Percentiles rank a stretch among this genome's conserved stretches.
Conservation (phyloP, 2,113 vertebrate species). For the Polypterus bichir region DNA sequence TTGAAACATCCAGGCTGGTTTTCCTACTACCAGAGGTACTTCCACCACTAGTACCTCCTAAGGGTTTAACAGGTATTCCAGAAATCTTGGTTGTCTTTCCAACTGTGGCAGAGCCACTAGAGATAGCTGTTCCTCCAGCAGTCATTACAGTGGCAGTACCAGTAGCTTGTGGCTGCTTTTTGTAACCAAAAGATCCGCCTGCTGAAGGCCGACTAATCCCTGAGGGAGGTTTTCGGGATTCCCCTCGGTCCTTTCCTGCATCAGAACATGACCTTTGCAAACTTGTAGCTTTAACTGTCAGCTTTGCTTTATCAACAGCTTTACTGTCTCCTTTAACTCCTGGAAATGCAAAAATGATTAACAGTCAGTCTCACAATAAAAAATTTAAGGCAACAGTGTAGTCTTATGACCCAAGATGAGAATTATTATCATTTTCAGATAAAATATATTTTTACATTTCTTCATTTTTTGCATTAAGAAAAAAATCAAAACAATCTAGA, state of each 20-base stretch:
- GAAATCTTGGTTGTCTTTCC: conserved; percentile 79
- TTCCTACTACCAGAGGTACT: conserved; percentile 50
- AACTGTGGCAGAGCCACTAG: conserved; percentile 43
- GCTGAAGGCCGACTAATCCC: conserved; percentile 72
- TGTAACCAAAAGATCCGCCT: conserved; percentile 81
- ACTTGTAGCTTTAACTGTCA: conserved; percentile 65
- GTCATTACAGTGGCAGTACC: conserved; percentile 75
- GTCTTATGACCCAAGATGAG: no score
- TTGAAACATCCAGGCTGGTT: conserved; percentile 81
- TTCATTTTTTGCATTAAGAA: no score
- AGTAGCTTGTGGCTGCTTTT: conserved; percentile 61
- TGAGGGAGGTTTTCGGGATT: conserved; percentile 80
- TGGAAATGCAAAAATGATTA: conserved; percentile 11
- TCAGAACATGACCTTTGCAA: conserved; percentile 87
- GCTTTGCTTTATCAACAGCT: conserved; percentile 69
- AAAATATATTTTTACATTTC: no score
- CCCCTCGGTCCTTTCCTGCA: conserved; percentile 70
- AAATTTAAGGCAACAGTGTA: no score
- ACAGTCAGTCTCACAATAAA: neutral
- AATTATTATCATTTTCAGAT: no score
- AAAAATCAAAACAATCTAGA: no score
- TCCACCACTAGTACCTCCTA: conserved; percentile 21
- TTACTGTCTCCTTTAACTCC: conserved; percentile 69
- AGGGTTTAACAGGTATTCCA: conserved; percentile 81
- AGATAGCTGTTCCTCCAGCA: conserved; percentile 58